Evolutionary conservation across 2,113 vertebrate species (phyloP), one percentile per base, ranked within the genome.

Genomic region (Axis porcinus): DNA sequence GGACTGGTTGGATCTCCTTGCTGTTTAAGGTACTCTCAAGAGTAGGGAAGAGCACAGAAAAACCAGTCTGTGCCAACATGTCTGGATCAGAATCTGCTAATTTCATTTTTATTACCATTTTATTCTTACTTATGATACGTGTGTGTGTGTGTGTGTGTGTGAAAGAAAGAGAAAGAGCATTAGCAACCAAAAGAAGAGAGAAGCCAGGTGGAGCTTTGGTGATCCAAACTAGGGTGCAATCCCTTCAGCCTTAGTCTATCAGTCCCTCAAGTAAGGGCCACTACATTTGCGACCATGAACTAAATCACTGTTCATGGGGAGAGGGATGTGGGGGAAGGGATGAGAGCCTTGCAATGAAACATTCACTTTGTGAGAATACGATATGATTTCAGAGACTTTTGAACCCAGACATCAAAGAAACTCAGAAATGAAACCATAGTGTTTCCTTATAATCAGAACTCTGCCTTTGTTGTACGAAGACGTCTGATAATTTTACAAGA

Each of bases 91-190:
- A 43, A 28, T 28, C 50, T 58, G 40, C 40, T n/a, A 50, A 52
- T 92, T 95, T 88, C 45, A 91, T 78, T 85, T 91, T 86, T n/a
- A n/a, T 76, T 91, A 33, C n/a, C 52, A 70, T 58, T 82, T 74
- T 60, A 50, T 70, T 70, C 28, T 64, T 54, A 58, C 0, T 9
- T 47, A 21, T 7, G 21, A 17, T 0, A 3, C 43, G 17, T 67
- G 57, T 30, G 9, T 82, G 33, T 64, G 45, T 93, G 50, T 92
- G 81, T 36, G 8, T 70, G 47, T 92, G 21, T 43, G 12, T 76
- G 70, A 43, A 27, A 4, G 40, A 76, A 25, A 43, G 12, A 70
- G 17, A 36, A 23, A 74, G 36, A 43, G 12, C 40, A 55, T 47
- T 78, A 57, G 8, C 70, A 81, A 67, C 10, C 33, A 40, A 92